Evolutionary conservation across 2,797 vertebrate species (phyloP).

Genomic region (Pteronotus mesoamericanus): DNA sequence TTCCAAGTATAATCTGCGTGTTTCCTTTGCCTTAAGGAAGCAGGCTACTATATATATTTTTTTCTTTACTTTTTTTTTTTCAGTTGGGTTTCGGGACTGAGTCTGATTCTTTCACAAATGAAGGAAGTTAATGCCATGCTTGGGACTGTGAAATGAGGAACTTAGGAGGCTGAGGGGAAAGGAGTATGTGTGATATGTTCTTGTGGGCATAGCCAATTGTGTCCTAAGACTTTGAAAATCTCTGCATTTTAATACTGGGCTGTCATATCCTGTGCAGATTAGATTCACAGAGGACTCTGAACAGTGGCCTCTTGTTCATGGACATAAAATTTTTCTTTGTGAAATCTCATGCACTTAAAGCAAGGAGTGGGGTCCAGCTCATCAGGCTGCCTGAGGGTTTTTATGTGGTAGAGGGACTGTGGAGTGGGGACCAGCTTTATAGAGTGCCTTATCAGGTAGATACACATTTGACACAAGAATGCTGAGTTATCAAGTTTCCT

Average conservation of each 20-base stretch:
- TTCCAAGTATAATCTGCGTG: neutral
- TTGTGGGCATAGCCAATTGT: neutral
- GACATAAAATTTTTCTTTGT: constrained; percentile 52
- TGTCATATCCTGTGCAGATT: constrained; percentile 42
- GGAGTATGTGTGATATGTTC: neutral
- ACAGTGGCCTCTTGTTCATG: constrained; percentile 47
- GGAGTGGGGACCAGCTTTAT: constrained; percentile 65
- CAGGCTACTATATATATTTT: neutral
- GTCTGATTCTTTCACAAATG: neutral
- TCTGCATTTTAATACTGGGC: constrained; percentile 15
- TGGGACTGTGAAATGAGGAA: neutral
- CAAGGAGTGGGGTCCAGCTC: constrained; percentile 51
- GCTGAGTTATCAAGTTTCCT: constrained; percentile 80
- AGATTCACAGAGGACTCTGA: constrained; percentile 38
- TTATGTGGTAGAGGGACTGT: constrained; percentile 48
- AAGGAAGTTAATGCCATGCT: neutral
- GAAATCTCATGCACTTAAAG: constrained; percentile 50
- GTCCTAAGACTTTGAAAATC: neutral
- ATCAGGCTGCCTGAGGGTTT: constrained; percentile 37
- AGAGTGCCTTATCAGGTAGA: constrained; percentile 72
- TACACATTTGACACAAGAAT: constrained; percentile 71
- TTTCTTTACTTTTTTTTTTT: neutral
- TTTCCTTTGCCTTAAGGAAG: constrained; percentile 28
- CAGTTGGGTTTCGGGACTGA: neutral
- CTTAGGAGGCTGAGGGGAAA: neutral